Evolutionary conservation across 2,888 invertebrate species (phyloP), one percentile per base, ranked within the genome.

Genomic region (Euspilapteryx auroguttella): DNA sequence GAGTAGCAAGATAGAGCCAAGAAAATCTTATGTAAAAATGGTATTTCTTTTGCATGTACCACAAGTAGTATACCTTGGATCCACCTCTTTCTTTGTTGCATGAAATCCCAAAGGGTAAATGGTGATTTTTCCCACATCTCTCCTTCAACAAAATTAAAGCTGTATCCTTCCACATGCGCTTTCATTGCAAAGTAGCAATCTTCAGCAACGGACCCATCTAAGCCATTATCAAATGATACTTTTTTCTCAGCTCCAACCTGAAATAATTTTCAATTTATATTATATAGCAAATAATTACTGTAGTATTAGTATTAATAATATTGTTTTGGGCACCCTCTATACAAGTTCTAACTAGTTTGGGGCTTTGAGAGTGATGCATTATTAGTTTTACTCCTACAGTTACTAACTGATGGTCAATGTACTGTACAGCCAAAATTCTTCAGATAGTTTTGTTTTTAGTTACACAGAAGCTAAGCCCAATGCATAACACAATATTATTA

Each of bases 121-220:
- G 97, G 96, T 4, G 94, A 94, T 55, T 97, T 96, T 57, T 97
- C 97, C 88, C 95, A 95, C 96, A 97, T 96, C 73, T 97, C 97
- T 27, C 97, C 96, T 58, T 97, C 96, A 38, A 97, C 86, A 65
- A 96, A 97, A 56, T 94, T 91, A 62, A 97, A 97, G 12, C 87
- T 81, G 56, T 89, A 96, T 14, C 95, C 96, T 57, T 91, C 83
- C 36, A 84, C 82, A 59, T 87, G 93, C 3, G 96, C 96, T 38
- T 91, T 86, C 94, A 97, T 96, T 12, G 94, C 94, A 65, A 97
- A 97, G 61, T 86, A 97, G 53, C 95, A 96, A 59, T 97, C 97
- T 64, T 97, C 97, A 12, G 97, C 96, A n/a, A 97, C 90, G 1
- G 95, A 95, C 12, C 97, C 96, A 62, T 96, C 96, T 36, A 91